phyloP scores from a whole-genome alignment of 2,888 invertebrate species.

The Agrenia bidenticulata region DNA sequence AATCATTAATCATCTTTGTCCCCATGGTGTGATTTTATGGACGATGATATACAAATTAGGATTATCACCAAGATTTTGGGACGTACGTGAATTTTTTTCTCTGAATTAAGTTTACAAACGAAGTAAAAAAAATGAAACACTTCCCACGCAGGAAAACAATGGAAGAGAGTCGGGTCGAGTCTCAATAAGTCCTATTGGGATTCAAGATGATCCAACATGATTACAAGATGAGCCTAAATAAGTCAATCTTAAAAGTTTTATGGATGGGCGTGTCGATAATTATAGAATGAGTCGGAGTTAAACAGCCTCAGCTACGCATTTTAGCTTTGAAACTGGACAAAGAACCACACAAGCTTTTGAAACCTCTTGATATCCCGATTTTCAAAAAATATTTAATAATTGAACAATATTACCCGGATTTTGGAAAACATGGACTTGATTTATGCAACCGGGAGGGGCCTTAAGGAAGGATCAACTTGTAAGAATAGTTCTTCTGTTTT shows the following conservation, averaged over 20 bases:
- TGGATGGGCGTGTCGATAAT: no score
- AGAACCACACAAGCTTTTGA: no score
- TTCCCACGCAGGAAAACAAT: constrained; percentile 4
- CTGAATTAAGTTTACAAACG: no score
- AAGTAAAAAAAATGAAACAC: constrained; percentile 12
- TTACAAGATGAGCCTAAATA: no score
- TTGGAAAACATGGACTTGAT: constrained; percentile 31
- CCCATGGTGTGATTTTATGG: constrained; percentile 10
- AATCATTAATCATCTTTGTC: constrained; percentile 10
- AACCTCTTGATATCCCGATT: not conserved
- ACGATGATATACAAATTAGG: constrained; percentile 7
- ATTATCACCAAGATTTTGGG: no score
- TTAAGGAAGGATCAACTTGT: constrained; percentile 36
- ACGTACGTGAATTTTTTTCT: no score
- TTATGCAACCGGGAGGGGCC: constrained; percentile 41
- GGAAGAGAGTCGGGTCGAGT: not conserved
- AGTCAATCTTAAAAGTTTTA: no score
- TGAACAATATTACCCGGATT: not conserved
- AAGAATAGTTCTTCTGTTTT: constrained; percentile 9
- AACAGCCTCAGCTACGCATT: no score
- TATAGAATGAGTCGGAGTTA: no score
- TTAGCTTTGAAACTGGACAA: no score
- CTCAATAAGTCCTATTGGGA: no score
- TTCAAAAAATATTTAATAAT: not conserved
- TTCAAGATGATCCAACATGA: no score